phyloP scores from a whole-genome alignment of 53 echinoderm and acorn worm genomes.

The Stichopus horrens region DNA sequence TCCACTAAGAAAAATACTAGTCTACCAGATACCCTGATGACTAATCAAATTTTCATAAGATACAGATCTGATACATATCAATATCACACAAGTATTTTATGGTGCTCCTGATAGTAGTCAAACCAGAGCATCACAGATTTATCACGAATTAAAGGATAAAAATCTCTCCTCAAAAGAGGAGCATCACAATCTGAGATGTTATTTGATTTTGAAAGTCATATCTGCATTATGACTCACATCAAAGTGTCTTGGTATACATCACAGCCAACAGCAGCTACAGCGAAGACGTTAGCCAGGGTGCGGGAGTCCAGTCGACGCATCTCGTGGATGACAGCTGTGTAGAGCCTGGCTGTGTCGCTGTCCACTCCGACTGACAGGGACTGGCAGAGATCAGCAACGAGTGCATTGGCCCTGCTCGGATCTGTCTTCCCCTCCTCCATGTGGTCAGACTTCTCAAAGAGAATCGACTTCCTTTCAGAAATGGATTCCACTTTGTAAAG shows the following conservation, averaged over 20 bases:
- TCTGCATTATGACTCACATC: conserved; percentile 7
- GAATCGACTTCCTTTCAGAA: conserved; percentile 49
- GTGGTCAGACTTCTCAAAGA: conserved; percentile 56
- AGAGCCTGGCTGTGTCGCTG: conserved; percentile 58
- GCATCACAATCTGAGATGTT: too few relatives aligned
- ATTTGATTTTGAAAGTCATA: neutral
- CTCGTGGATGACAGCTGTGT: conserved; percentile 53
- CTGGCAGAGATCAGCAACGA: conserved; percentile 47
- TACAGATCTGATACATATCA: too few relatives aligned
- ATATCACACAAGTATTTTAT: too few relatives aligned
- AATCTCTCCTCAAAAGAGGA: too few relatives aligned
- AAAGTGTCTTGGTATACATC: neutral
- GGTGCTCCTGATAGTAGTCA: too few relatives aligned
- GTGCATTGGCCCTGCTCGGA: conserved; percentile 22
- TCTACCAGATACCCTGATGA: too few relatives aligned
- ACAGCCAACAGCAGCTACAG: neutral
- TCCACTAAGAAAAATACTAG: too few relatives aligned
- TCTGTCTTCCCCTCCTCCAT: conserved; percentile 36
- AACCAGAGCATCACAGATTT: too few relatives aligned
- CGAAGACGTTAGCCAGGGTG: conserved; percentile 25
- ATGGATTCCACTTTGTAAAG: conserved; percentile 34
- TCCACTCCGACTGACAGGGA: conserved; percentile 29
- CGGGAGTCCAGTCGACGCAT: conserved; percentile 25
- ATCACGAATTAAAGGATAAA: too few relatives aligned
- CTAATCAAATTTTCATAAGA: too few relatives aligned